Conservation (phyloP, 2,888 invertebrate species). For the Dendrolimus pini region DNA sequence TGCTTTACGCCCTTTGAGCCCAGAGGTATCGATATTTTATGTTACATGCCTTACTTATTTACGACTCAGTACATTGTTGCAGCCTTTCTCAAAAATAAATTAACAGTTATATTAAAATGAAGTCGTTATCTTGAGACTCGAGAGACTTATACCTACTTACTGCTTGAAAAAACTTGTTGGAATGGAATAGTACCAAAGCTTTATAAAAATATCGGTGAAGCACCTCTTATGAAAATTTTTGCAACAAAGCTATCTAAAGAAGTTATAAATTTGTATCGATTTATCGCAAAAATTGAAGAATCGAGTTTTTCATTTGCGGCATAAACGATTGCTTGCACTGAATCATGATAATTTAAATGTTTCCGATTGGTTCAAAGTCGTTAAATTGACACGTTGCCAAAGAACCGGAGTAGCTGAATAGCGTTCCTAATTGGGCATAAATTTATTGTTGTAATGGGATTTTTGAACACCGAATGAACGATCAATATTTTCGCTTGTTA, state of each 20-base stretch:
- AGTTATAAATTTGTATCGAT: conserved; percentile 30
- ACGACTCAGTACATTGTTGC: no score
- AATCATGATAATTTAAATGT: conserved; percentile 37
- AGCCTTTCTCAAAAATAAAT: no score
- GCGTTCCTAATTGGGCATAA: conserved; percentile 25
- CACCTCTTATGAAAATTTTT: no score
- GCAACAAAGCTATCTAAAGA: conserved; percentile 24
- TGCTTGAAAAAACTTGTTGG: no score
- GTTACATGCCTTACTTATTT: no score
- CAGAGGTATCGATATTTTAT: no score
- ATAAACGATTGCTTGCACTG: conserved; percentile 44
- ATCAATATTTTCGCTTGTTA: no score
- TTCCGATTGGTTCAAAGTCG: conserved; percentile 44
- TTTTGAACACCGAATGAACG: no score
- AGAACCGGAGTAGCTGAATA: conserved; percentile 21
- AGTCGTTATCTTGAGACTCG: conserved; percentile 1
- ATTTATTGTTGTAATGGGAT: conserved; percentile 3
- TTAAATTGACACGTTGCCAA: conserved; percentile 30
- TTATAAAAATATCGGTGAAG: no score
- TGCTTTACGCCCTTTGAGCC: no score
- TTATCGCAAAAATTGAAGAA: conserved; percentile 21
- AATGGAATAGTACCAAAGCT: no score
- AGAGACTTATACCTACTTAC: no score
- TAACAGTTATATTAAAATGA: conserved; percentile 1
- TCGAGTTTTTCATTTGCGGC: conserved; percentile 16